Evolutionary conservation across 2,888 invertebrate species (phyloP), one percentile per base, ranked within the genome.

Genomic region (Netelia inedita): DNA sequence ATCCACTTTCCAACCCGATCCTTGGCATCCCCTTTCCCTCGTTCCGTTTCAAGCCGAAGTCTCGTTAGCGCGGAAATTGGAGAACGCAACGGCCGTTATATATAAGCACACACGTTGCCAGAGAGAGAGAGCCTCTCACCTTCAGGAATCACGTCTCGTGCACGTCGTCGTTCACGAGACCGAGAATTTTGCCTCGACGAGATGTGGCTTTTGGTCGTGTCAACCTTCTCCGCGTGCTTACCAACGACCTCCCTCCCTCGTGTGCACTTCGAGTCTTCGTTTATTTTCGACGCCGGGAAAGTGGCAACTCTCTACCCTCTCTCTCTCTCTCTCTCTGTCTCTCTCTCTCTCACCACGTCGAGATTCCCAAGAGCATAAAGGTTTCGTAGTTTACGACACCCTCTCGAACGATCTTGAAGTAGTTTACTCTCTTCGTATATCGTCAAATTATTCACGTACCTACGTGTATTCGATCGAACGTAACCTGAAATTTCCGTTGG

Each of bases 41-140:
- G 10, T 50, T 57, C 57, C 57, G 19, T 16, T 57, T 16, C 57
- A 8, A 57, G 16, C 11, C 71, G 41, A 55, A 57, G 16, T 75
- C 74, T 75, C 66, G 76, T 76, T 76, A 76, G 57, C 76, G 57
- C 19, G 76, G 55, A 76, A 76, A 76, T 76, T 76, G 76, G 66
- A 68, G 53, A 75, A 73, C 55, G 71, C 50, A 50, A 10, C 14
- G 14, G 10, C 10, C 19, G 21, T 57, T 57, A 63, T 65, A 75
- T 63, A 55, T 46, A 46, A 14, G 14, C 14, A 46, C 3, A 46
- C 14, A 14, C 14, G 14, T 46, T 14, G 1, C 10, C 2, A 46
- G 46, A 46, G 41, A 41, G 41, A 41, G 46, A 6, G 46, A 46
- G 46, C 14, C 57, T 19, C 19, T 19, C 41, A 6, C 16, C 59